These are phyloP conservation scores for Palythoa grandiflora DNA, from an alignment of 92 coral and sea anemone species.

Conservation along the genomic window DNA sequence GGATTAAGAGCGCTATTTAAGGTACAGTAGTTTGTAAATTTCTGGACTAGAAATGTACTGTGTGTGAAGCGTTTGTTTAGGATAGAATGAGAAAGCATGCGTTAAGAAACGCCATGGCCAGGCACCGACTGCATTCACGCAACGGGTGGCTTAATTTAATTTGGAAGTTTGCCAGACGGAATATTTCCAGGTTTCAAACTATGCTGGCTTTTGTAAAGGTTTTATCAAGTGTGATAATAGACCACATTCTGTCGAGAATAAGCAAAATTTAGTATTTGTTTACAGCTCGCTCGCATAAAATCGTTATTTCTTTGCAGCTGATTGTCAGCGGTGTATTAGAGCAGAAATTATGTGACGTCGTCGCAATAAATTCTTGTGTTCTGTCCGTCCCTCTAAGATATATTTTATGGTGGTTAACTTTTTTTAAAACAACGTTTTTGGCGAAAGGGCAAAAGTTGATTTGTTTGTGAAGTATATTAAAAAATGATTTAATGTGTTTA, in stretches of 20 bases:
- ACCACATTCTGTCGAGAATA: neutral
- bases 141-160: neutral
- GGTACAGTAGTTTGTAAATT: neutral
- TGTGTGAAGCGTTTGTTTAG: neutral
- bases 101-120: neutral
- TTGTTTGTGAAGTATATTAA: no score
- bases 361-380: no score
- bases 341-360: no score
- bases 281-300: no score
- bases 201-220: neutral
- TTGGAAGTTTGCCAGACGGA: slow-evolving; percentile 5
- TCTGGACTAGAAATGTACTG: neutral
- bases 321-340: no score
- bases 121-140: neutral
- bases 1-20: neutral
- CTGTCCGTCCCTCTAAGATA: no score
- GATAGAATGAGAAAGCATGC: neutral
- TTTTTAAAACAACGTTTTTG: no score
- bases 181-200: neutral
- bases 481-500: no score
- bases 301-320: no score
- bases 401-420: no score
- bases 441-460: no score
- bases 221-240: neutral
- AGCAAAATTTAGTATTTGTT: neutral